Conservation (phyloP, 2,888 invertebrate genomes). For the Augochlorella aurata region DNA sequence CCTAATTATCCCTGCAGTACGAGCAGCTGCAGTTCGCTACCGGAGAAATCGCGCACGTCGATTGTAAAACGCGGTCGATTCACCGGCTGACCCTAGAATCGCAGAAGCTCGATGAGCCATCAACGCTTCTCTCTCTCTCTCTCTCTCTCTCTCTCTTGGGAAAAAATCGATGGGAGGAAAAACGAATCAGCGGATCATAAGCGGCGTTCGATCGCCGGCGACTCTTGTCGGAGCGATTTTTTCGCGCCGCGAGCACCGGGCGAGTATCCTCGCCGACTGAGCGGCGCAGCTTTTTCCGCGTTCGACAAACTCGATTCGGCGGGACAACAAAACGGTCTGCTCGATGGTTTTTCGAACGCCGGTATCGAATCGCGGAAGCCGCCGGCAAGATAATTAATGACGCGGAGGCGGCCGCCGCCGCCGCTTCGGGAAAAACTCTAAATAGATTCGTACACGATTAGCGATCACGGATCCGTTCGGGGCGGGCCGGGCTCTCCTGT, state of each 20-base stretch:
- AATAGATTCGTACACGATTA: constrained; percentile 36
- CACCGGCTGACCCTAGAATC: neutral
- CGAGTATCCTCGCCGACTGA: neutral
- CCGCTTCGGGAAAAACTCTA: neutral
- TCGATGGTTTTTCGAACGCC: neutral
- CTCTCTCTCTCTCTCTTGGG: neutral
- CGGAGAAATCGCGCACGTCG: neutral
- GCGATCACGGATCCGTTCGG: constrained; percentile 13
- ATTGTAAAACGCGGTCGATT: neutral
- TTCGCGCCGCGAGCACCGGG: neutral
- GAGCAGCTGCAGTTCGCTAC: neutral
- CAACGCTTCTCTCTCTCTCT: neutral
- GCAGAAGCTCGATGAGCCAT: neutral
- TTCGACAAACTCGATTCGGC: neutral
- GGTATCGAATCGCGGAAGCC: neutral
- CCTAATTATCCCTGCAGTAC: neutral
- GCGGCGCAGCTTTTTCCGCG: neutral
- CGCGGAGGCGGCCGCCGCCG: neutral
- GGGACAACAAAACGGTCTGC: neutral
- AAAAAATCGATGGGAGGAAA: neutral
- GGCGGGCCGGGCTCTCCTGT: constrained; percentile 24
- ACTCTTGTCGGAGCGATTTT: neutral
- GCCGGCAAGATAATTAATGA: constrained; percentile 26
- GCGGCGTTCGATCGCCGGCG: neutral
- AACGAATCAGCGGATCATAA: neutral